A percentile compares a stretch with the other conserved stretches of the same genome.
phyloP scores from a whole-genome alignment of 2,113 vertebrate genomes.

The Thamnaconus septentrionalis region DNA sequence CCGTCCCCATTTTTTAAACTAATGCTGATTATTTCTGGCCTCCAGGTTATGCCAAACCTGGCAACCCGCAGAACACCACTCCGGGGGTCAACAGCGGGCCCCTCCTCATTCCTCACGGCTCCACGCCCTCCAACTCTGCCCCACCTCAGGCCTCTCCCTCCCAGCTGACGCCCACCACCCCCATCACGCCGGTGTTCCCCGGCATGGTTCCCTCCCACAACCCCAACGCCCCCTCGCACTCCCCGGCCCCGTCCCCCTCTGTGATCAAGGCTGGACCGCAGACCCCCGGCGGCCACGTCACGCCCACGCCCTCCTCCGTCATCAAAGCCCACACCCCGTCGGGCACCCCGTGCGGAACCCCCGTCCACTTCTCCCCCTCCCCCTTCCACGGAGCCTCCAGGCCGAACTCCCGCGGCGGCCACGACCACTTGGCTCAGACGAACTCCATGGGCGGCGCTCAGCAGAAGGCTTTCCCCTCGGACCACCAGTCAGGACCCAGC shows the following conservation, averaged over 20 bases:
- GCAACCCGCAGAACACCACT: constrained; percentile 80
- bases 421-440: constrained; percentile 70
- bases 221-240: constrained; percentile 55
- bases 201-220: constrained; percentile 82
- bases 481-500: constrained; percentile 55
- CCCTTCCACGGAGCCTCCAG: constrained; percentile 79
- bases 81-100: constrained; percentile 70
- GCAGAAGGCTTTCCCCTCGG: constrained; percentile 82
- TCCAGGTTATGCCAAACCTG: constrained; percentile 86
- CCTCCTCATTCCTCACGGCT: constrained; percentile 84
- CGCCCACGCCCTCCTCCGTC: constrained; percentile 75
- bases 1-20: background rate
- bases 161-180: constrained; percentile 79
- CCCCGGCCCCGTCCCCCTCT: constrained; percentile 74
- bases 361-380: constrained; percentile 75
- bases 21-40: constrained; percentile 46
- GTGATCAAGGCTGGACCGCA: constrained; percentile 77
- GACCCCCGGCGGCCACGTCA: constrained; percentile 63
- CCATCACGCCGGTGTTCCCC: constrained; percentile 84
- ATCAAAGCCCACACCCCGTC: constrained; percentile 79
- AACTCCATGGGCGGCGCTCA: constrained; percentile 77
- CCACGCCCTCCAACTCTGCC: constrained; percentile 82
- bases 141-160: constrained; percentile 80
- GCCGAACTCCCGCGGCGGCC: constrained; percentile 65
- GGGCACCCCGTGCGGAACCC: constrained; percentile 76